A percentile compares a stretch with the other conserved stretches of the same genome.
Evolutionary conservation across 2,113 vertebrate species (phyloP).

Genomic region (Vanacampus margaritifer): DNA sequence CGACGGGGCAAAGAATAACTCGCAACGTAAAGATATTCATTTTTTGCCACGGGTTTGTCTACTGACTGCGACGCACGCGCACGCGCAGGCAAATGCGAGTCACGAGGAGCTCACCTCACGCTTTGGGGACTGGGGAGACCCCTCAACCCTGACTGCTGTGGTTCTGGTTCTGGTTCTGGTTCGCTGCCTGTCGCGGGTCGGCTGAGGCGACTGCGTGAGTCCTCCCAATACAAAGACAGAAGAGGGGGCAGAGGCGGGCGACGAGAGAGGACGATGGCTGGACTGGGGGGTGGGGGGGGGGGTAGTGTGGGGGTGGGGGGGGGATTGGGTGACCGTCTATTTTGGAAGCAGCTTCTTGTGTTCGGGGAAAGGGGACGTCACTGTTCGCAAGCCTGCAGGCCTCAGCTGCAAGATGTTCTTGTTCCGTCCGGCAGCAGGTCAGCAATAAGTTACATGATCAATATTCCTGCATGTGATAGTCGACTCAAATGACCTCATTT

Average conservation of each 20-base stretch:
- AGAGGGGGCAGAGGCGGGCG: neutral
- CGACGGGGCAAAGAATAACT: too few relatives aligned
- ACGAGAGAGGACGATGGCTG: neutral
- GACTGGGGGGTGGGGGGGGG: neutral
- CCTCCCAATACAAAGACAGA: neutral
- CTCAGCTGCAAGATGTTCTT: neutral
- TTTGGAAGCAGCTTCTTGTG: neutral
- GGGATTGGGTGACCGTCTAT: constrained; percentile 2
- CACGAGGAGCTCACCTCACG: constrained; percentile 59
- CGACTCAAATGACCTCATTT: too few relatives aligned
- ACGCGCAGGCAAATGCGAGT: neutral
- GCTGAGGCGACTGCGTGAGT: neutral
- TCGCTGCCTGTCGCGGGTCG: neutral
- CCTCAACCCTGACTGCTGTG: constrained; percentile 37
- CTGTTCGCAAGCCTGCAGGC: neutral
- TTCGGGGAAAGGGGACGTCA: constrained; percentile 2
- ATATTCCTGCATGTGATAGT: too few relatives aligned
- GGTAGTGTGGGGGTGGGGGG: too few relatives aligned
- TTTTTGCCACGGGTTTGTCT: neutral
- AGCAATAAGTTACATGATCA: too few relatives aligned
- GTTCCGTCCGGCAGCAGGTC: too few relatives aligned
- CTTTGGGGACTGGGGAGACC: constrained; percentile 59
- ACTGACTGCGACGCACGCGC: constrained; percentile 7
- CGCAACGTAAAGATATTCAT: neutral
- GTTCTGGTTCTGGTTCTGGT: neutral